Conservation (phyloP, 2,797 vertebrate species). For the Momotus momota region DNA sequence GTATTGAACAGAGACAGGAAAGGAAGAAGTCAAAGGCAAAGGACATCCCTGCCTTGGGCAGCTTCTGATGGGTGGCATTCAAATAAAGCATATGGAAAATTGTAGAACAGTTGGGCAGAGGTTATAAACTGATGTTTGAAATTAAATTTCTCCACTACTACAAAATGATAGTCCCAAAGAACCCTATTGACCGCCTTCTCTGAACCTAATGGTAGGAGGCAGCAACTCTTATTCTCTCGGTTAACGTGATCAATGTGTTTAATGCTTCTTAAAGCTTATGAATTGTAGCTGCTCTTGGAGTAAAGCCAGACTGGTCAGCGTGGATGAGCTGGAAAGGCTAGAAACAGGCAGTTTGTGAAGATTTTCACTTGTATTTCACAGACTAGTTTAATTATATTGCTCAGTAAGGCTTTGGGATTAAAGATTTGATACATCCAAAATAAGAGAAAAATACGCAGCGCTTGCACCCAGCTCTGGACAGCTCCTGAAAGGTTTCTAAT, state of each 20-base stretch:
- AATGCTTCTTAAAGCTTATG: slow-evolving; percentile 63
- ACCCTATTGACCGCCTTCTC: slow-evolving; percentile 48
- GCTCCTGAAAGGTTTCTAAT: neutral
- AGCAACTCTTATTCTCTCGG: slow-evolving; percentile 53
- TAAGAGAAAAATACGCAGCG: neutral
- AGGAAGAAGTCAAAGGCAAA: slow-evolving; percentile 40
- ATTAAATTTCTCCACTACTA: slow-evolving; percentile 51
- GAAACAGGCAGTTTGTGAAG: neutral
- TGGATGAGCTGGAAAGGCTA: neutral
- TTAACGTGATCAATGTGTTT: slow-evolving; percentile 70
- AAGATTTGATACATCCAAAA: neutral
- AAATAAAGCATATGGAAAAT: slow-evolving; percentile 68
- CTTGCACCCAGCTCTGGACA: neutral
- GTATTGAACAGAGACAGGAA: neutral
- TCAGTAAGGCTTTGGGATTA: neutral
- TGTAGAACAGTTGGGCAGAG: slow-evolving; percentile 62
- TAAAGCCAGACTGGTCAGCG: slow-evolving; percentile 40
- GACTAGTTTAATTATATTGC: neutral
- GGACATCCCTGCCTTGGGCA: slow-evolving; percentile 36
- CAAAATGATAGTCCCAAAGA: slow-evolving; percentile 66
- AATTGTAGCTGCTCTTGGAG: slow-evolving; percentile 61
- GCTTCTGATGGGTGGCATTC: slow-evolving; percentile 38
- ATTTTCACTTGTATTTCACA: neutral
- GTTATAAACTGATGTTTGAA: slow-evolving; percentile 63
- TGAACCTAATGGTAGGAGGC: slow-evolving; percentile 56